A percentile compares a stretch with the other conserved stretches of the same genome.
Conservation (phyloP, 2,113 vertebrate genomes). For the Sminthopsis crassicaudata region DNA sequence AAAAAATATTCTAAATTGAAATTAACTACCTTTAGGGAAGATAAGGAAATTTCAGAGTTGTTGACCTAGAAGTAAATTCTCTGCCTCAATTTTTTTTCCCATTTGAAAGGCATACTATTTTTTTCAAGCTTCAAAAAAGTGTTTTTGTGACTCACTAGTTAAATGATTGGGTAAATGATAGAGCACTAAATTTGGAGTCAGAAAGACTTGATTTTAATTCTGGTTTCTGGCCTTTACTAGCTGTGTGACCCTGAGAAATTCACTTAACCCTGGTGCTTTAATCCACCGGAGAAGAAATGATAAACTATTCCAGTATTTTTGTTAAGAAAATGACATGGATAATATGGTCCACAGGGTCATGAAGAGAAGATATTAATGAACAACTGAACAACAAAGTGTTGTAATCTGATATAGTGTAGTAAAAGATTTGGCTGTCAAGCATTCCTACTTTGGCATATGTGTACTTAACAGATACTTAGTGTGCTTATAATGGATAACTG, state of each 20-base stretch:
- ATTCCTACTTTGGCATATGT: not conserved
- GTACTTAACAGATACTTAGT: not conserved
- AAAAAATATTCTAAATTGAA: constrained; percentile 41
- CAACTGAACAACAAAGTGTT: not conserved
- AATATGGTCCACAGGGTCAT: not conserved
- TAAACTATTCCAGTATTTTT: not conserved
- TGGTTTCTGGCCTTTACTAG: not conserved
- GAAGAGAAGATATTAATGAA: not conserved
- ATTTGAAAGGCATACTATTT: constrained; percentile 44
- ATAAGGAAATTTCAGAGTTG: constrained; percentile 36
- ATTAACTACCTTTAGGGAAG: constrained; percentile 52
- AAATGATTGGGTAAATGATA: not conserved
- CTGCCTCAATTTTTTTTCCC: constrained; percentile 38
- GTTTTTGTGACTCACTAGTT: not conserved
- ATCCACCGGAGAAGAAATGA: not conserved
- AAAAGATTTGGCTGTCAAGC: not conserved
- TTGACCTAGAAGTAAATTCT: constrained; percentile 46
- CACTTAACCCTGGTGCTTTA: not conserved
- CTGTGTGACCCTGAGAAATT: not conserved
- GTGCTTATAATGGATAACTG: not conserved
- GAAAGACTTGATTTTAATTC: not conserved
- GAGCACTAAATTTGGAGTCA: not conserved
- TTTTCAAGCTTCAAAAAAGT: constrained; percentile 26
- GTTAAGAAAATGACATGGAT: not conserved
- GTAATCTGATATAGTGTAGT: not conserved